Conservation (phyloP, 2,888 invertebrate genomes). For the Cylindroiulus punctatus region DNA sequence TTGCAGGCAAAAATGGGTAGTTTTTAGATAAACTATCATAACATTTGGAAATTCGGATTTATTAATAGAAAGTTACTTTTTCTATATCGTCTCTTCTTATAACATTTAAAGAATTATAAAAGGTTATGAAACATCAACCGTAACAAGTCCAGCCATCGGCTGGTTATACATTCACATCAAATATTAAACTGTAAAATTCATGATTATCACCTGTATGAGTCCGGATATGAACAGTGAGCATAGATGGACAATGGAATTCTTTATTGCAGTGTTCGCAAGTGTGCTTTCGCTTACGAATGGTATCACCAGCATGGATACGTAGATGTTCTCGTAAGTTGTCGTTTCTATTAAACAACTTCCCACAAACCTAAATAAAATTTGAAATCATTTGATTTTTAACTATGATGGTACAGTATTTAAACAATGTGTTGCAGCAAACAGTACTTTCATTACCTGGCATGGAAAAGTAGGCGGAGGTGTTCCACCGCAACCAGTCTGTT, state of each 20-base stretch:
- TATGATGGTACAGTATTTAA: neutral
- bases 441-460: constrained; percentile 69
- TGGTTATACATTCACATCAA: neutral
- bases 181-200: neutral
- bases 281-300: constrained; percentile 65
- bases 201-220: constrained; percentile 70
- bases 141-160: too few species aligned
- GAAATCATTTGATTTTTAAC: neutral
- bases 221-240: constrained; percentile 73
- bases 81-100: too few species aligned
- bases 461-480: constrained; percentile 69
- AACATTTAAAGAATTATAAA: too few species aligned
- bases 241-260: constrained; percentile 73
- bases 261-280: constrained; percentile 75
- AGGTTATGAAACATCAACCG: too few species aligned
- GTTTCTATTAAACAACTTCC: constrained; percentile 74
- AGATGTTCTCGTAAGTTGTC: constrained; percentile 79
- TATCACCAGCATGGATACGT: constrained; percentile 72
- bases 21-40: too few species aligned
- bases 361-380: constrained; percentile 70
- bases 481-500: constrained; percentile 77
- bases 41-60: too few species aligned
- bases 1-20: too few species aligned
- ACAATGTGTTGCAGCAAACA: neutral
- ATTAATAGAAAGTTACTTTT: too few species aligned